Percentiles rank a stretch among this genome's conserved stretches.
phyloP scores from a whole-genome alignment of 2,113 vertebrate species.

The Microcebus tavaratra region DNA sequence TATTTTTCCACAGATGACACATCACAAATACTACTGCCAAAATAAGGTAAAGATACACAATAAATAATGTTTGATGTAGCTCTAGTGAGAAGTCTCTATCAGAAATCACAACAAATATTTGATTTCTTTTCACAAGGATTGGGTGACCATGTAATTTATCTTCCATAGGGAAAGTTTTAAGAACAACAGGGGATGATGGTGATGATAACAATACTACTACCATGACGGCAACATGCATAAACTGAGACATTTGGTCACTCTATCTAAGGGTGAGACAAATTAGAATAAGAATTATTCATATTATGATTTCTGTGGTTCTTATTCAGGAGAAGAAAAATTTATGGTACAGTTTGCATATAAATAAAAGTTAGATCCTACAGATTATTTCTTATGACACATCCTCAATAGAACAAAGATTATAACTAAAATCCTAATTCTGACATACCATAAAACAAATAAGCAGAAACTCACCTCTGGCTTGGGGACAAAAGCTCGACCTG shows the following conservation, averaged over 20 bases:
- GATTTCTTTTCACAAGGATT: not conserved
- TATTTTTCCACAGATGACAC: not conserved
- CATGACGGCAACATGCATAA: not conserved
- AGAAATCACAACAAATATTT: constrained; percentile 27
- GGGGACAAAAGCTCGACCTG: constrained; percentile 94
- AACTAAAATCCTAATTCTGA: constrained; percentile 84
- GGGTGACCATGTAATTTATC: not conserved
- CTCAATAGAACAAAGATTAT: not conserved
- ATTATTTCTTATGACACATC: not conserved
- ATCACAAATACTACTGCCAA: not conserved
- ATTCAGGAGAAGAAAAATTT: not conserved
- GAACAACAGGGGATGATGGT: not conserved
- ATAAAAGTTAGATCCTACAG: not conserved
- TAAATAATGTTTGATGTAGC: not conserved
- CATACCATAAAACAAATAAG: not conserved
- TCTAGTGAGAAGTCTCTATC: not conserved
- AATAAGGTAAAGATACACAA: not conserved
- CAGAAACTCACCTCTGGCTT: constrained; percentile 91
- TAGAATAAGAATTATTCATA: not conserved
- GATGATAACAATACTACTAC: too few species aligned
- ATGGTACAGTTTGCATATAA: not conserved
- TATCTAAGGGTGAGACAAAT: not conserved
- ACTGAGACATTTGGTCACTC: not conserved
- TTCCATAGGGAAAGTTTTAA: not conserved
- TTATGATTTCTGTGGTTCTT: not conserved